Evolutionary conservation across 2,888 invertebrate genomes (phyloP).

Genomic region (Plusia festucae): DNA sequence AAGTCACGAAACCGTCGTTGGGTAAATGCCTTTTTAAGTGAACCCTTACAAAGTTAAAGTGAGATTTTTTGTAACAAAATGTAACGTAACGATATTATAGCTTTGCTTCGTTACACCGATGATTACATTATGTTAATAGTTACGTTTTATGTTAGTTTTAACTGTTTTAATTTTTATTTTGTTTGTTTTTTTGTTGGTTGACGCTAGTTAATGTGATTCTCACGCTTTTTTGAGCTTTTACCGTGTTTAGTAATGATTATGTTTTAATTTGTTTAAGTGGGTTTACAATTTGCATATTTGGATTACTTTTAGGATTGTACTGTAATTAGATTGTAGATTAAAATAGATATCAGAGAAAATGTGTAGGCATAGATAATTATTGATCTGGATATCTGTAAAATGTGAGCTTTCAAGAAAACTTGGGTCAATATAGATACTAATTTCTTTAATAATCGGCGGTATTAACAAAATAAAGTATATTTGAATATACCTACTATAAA

Average conservation of each 20-base stretch:
- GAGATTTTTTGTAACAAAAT: conserved; percentile 71
- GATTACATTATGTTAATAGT: conserved; percentile 66
- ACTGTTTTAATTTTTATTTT: conserved; percentile 37
- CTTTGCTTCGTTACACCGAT: conserved; percentile 70
- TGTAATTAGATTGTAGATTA: background rate
- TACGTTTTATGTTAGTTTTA: conserved; percentile 44
- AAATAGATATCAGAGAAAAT: no score
- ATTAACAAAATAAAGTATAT: no score
- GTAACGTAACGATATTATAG: conserved; percentile 64
- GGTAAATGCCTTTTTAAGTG: conserved; percentile 87
- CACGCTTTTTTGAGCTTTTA: conserved; percentile 20
- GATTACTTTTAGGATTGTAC: background rate
- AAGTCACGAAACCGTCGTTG: conserved; percentile 75
- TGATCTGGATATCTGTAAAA: no score
- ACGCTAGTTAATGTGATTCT: conserved; percentile 12
- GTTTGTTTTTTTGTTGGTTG: conserved; percentile 17
- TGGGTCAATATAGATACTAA: no score
- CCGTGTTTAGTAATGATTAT: background rate
- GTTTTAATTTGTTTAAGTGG: background rate
- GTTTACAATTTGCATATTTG: background rate
- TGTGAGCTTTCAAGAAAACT: no score
- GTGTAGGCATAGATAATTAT: no score
- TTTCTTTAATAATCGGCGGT: no score
- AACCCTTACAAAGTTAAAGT: conserved; percentile 69
- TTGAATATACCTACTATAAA: no score